These are phyloP conservation scores for Tachina grossa DNA, from an alignment of 2,888 invertebrate genomes.

Conservation along the genomic window DNA sequence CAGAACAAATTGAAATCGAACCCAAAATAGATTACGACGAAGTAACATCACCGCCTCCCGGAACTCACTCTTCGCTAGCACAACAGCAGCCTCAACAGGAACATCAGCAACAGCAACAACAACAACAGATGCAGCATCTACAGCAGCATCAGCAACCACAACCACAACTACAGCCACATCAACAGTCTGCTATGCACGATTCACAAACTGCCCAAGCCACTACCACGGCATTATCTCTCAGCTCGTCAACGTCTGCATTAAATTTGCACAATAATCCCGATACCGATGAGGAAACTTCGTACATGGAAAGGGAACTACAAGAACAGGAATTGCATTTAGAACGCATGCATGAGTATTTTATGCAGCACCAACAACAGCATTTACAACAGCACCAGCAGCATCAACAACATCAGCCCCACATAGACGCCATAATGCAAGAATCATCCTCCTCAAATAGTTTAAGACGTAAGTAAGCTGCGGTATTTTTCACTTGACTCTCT, in stretches of 20 bases:
- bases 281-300: constrained; percentile 65
- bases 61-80: constrained; percentile 33
- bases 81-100: constrained; percentile 49
- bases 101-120: constrained; percentile 35
- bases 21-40: constrained; percentile 74
- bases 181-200: constrained; percentile 65
- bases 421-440: constrained; percentile 76
- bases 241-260: constrained; percentile 68
- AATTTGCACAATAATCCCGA: constrained; percentile 70
- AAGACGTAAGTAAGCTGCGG: constrained; percentile 75
- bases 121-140: constrained; percentile 27
- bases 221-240: constrained; percentile 63
- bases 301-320: constrained; percentile 68
- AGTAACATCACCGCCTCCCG: constrained; percentile 52
- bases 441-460: constrained; percentile 77
- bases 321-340: constrained; percentile 73
- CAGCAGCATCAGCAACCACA: constrained; percentile 49
- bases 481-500: not conserved
- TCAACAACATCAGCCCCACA: constrained; percentile 76
- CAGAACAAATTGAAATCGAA: constrained; percentile 70
- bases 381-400: constrained; percentile 71
- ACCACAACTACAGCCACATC: constrained; percentile 50
- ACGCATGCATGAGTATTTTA: constrained; percentile 75
- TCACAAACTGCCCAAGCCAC: constrained; percentile 63
- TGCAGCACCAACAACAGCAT: constrained; percentile 79